These are phyloP conservation scores for Catharus ustulatus DNA, from an alignment of 2,797 vertebrate genomes.

Conservation along the genomic window DNA sequence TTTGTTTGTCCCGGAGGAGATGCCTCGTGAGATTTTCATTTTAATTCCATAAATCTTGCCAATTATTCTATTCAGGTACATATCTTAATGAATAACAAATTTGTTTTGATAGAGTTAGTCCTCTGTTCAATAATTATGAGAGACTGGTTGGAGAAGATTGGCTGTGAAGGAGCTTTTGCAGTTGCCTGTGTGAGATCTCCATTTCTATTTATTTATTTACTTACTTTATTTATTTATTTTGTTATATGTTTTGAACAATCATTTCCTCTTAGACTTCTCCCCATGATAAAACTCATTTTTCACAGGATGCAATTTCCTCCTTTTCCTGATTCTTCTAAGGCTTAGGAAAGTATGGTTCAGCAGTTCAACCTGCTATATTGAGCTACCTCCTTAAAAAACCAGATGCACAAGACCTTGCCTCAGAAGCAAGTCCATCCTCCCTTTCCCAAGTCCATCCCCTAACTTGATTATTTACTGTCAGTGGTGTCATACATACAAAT, in stretches of 20 bases:
- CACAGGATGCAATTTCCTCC: background rate
- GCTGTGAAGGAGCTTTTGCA: background rate
- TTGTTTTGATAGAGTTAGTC: background rate
- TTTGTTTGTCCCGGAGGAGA: background rate
- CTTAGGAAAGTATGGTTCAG: background rate
- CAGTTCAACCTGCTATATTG: background rate
- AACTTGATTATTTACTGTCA: background rate
- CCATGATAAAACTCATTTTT: background rate
- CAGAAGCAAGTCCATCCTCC: background rate
- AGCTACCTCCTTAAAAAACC: background rate
- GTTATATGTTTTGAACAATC: background rate
- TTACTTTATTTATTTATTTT: background rate
- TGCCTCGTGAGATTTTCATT: background rate
- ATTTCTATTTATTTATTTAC: background rate
- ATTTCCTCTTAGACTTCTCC: slow-evolving; percentile 18
- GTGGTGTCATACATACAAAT: background rate
- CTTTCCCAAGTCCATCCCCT: background rate
- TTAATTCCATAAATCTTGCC: background rate
- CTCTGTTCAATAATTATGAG: background rate
- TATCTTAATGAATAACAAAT: background rate
- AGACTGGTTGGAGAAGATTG: background rate
- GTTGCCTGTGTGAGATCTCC: background rate
- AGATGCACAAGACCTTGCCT: background rate
- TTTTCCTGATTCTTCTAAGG: background rate
- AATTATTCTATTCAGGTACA: background rate